A percentile compares a stretch with the other conserved stretches of the same genome.
These are phyloP conservation scores for Perodicticus potto DNA, from an alignment of 2,797 vertebrate genomes.

Conservation along the genomic window DNA sequence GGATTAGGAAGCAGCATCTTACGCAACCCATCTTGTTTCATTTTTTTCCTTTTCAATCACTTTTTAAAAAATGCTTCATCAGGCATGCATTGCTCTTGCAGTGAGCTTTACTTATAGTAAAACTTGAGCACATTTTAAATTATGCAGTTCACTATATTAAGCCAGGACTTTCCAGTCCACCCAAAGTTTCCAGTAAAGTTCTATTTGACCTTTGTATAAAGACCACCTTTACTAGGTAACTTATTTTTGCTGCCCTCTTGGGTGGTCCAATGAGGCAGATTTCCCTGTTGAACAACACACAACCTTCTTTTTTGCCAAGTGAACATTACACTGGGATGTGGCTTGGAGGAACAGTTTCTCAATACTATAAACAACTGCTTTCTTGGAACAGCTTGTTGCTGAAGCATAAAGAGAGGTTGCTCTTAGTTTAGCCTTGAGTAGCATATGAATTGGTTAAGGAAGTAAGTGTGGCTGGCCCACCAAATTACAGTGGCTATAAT, in stretches of 20 bases:
- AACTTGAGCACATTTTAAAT: conserved; percentile 68
- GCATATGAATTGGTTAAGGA: conserved; percentile 84
- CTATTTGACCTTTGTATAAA: conserved; percentile 88
- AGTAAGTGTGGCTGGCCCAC: conserved; percentile 85
- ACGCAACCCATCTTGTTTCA: background rate
- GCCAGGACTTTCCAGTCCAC: conserved; percentile 84
- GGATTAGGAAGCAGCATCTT: background rate
- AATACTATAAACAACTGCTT: conserved; percentile 82
- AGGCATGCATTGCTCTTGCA: conserved; percentile 47
- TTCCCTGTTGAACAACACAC: conserved; percentile 79
- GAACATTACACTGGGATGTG: conserved; percentile 73
- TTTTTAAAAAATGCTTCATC: background rate
- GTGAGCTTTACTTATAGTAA: conserved; percentile 68
- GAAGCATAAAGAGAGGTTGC: conserved; percentile 75
- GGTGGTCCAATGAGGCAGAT: conserved; percentile 84
- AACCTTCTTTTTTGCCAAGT: conserved; percentile 76
- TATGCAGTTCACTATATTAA: conserved; percentile 79
- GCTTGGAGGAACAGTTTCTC: conserved; percentile 80
- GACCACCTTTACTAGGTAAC: conserved; percentile 86
- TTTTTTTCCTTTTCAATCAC: conserved; percentile 28
- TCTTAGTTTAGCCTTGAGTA: conserved; percentile 80
- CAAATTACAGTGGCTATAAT: conserved; percentile 87
- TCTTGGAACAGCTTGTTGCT: conserved; percentile 80
- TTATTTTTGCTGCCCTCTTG: conserved; percentile 88
- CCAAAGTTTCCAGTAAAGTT: conserved; percentile 85